Base-by-base conservation (phyloP, 1,140 invertebrate species). In the Bombus ignitus region DNA sequence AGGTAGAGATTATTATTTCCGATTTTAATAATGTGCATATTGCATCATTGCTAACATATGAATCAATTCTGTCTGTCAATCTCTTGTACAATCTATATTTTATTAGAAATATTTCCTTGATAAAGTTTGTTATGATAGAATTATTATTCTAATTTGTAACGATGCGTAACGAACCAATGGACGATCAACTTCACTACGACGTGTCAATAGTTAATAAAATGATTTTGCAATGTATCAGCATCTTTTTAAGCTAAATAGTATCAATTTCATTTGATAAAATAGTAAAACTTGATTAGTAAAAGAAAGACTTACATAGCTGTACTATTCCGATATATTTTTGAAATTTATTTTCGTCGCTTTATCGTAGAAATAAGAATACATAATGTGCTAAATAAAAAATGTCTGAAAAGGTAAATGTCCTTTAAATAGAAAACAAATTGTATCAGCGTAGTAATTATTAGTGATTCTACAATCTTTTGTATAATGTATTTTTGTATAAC, bases 141-240 rank as follows among this genome's bases (percentile, higher is more conserved):
- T 53, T 77, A 35, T n/a, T n/a, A n/a, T n/a, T 59, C 2, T 59
- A 71, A 22, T 79, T 71, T 71, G 53, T 12, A 71, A n/a, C n/a
- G n/a, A 78, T 57, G 22, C 1, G 6, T 10, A 37, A 53, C 59
- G 71, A 71, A 79, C 25, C 66, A 79, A 25, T 73, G 39, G n/a
- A 39, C 35, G 35, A 74, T 73, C 35, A 53, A 72, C 8, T 73
- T 85, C 18, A 22, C 3, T 42, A 81, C n/a, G 18, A 81, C 35
- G 42, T 73, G 59, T 47, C 32, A 32, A 3, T 85, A 47, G 77
- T 73, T 85, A 81, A 85, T 32, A 74, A 81, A 66, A 39, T 66
- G 37, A n/a, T 73, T 22, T 37, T 66, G 18, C 1, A 71, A 62
- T 80, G 32, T 18, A 5, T 74, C 65, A 53, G 39, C 22, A 25